These are phyloP conservation scores for Megalops cyprinoides DNA, from an alignment of 2,797 vertebrate species.

Conservation along the genomic window DNA sequence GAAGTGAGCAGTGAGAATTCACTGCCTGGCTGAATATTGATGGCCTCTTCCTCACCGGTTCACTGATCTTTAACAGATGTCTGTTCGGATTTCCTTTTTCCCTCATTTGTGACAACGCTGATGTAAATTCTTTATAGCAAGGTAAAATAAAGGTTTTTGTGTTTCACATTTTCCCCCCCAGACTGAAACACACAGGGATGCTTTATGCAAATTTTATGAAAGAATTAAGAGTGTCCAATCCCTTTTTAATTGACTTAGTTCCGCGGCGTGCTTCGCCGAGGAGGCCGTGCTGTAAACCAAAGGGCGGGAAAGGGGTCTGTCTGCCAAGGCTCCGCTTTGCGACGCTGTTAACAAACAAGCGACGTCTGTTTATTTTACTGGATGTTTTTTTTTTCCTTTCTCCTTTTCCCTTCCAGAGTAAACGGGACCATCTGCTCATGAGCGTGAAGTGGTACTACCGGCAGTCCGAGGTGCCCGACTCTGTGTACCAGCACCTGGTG, in stretches of 20 bases:
- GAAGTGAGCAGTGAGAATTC: not conserved
- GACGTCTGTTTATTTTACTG: constrained; percentile 58
- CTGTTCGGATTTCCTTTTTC: not conserved
- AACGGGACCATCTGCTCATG: constrained; percentile 99
- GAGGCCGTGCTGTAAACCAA: constrained; percentile 53
- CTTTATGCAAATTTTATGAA: constrained; percentile 69
- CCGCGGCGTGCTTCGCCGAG: constrained; percentile 61
- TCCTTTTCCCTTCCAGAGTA: constrained; percentile 80
- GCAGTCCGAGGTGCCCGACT: constrained; percentile 98
- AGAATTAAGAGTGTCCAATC: constrained; percentile 71
- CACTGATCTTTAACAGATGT: constrained; percentile 19
- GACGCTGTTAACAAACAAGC: constrained; percentile 68
- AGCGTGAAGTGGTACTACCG: constrained; percentile 99
- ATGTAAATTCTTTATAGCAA: not conserved
- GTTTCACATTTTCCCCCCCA: not conserved
- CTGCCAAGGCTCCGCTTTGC: constrained; percentile 66
- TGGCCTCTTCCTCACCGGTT: constrained; percentile 2
- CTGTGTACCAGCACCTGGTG: constrained; percentile 98
- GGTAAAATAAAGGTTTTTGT: not conserved
- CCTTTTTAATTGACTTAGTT: constrained; percentile 75
- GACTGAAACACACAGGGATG: not conserved
- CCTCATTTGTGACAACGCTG: not conserved
- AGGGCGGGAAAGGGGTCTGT: constrained; percentile 51
- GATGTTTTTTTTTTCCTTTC: constrained; percentile 38
- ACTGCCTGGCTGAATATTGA: not conserved